A percentile compares a stretch with the other conserved stretches of the same genome.
Evolutionary conservation across 2,888 invertebrate genomes (phyloP).

Genomic region (Dioctria linearis): DNA sequence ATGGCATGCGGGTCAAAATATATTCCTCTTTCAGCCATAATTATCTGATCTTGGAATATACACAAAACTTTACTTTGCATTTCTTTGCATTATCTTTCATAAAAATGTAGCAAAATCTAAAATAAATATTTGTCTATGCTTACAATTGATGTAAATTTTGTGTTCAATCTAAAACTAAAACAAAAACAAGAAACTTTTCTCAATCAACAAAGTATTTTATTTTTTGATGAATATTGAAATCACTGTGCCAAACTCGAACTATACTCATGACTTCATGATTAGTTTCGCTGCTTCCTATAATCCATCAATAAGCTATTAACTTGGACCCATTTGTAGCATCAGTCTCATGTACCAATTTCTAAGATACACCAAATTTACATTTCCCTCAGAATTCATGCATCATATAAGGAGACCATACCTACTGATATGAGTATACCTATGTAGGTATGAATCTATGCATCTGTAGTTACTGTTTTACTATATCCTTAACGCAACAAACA

Average conservation of each 20-base stretch:
- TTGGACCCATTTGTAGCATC: conserved; percentile 13
- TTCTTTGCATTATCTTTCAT: no score
- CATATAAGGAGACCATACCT: neutral
- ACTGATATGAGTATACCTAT: neutral
- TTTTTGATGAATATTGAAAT: no score
- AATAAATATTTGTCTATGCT: no score
- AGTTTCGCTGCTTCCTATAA: conserved; percentile 4
- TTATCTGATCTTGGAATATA: no score
- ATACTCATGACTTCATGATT: conserved; percentile 13
- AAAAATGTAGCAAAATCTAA: no score
- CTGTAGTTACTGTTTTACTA: neutral
- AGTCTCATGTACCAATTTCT: conserved; percentile 6
- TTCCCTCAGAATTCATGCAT: conserved; percentile 7
- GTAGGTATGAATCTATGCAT: conserved; percentile 8
- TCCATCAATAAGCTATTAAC: conserved; percentile 20
- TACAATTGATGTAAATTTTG: no score
- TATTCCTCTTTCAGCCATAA: no score
- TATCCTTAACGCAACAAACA: conserved; percentile 23
- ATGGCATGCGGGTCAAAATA: no score
- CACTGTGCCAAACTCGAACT: neutral
- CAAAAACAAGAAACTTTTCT: no score
- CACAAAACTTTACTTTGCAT: no score
- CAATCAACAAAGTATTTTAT: no score
- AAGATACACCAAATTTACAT: conserved; percentile 41
- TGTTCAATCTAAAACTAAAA: no score